Evolutionary conservation across 2,797 vertebrate species (phyloP), one percentile per base, ranked within the genome.

Genomic region (Picus viridis): DNA sequence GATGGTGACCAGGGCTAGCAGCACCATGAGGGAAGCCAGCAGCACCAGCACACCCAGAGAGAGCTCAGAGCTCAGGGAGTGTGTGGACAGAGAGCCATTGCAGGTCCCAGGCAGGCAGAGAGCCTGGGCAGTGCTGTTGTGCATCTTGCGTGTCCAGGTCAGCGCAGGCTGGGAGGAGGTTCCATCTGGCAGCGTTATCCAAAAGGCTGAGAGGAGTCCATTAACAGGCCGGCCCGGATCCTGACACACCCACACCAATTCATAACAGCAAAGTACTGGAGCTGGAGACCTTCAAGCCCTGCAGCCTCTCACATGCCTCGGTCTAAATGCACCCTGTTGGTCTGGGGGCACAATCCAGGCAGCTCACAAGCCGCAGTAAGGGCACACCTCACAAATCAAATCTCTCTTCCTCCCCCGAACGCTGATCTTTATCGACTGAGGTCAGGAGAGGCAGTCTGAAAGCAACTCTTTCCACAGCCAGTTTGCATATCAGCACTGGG

Each of bases 1-100:
- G 96, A 98, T 96, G 90, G 98, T 99, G 82, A 98, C 97, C 57
- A 98, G 89, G 23, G 98, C 98, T 68, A 99, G 90, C 78, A 98
- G 83, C 77, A 98, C 97, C 98, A 98, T 99, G 95, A 98, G 97
- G 92, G 97, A 86, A 87, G 97, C 97, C 92, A 99, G 88, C 61
- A 98, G n/a, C 83, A 97, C 96, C 69, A 97, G 9, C 59, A 74
- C 16, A 0, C 56, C 83, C 81, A 88, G 62, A 0, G 94, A 79
- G 63, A 94, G 76, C 53, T 53, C 8, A 0, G 79, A 61, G 65
- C 58, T 67, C 0, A 0, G 7, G 0, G 9, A 0, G n/a, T 12
- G 36, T 1, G 26, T 45, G 67, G 56, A 14, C 23, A 12, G 22
- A 6, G 89, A 93, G 73, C 9, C 59, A 1, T 90, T 93, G 8